phyloP scores from a whole-genome alignment of 2,888 invertebrate species.

The Idaea dimidiata region DNA sequence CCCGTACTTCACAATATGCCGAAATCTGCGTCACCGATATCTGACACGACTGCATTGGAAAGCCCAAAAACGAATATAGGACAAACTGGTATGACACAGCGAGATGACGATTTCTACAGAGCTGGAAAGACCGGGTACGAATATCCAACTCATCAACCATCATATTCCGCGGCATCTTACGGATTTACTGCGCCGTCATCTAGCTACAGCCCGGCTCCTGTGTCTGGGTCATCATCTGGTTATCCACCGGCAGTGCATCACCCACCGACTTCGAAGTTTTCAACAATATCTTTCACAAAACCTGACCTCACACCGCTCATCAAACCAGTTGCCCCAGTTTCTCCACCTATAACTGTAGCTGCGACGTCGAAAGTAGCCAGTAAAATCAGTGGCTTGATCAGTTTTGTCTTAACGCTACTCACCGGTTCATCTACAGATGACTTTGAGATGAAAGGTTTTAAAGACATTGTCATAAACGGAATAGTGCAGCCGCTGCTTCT shows the following conservation, averaged over 20 bases:
- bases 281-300: slow-evolving; percentile 31
- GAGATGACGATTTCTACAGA: slow-evolving; percentile 15
- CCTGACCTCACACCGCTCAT: slow-evolving; percentile 45
- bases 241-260: slow-evolving; percentile 25
- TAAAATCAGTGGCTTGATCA: slow-evolving; percentile 59
- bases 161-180: slow-evolving; percentile 27
- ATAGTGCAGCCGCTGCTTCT: slow-evolving; percentile 60
- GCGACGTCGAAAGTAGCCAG: slow-evolving; percentile 46
- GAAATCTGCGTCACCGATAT: neutral
- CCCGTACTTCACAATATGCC: slow-evolving; percentile 19
- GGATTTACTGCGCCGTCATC: slow-evolving; percentile 26
- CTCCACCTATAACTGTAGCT: neutral
- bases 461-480: slow-evolving; percentile 60
- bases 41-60: neutral
- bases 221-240: slow-evolving; percentile 5
- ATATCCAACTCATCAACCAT: slow-evolving; percentile 17
- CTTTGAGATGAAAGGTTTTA: slow-evolving; percentile 54
- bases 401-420: slow-evolving; percentile 55
- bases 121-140: slow-evolving; percentile 25
- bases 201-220: slow-evolving; percentile 19
- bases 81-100: neutral
- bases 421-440: slow-evolving; percentile 50
- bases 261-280: slow-evolving; percentile 34
- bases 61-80: neutral
- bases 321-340: slow-evolving; percentile 38